phyloP scores from a whole-genome alignment of 2,888 invertebrate species.

The Germaria angustata region DNA sequence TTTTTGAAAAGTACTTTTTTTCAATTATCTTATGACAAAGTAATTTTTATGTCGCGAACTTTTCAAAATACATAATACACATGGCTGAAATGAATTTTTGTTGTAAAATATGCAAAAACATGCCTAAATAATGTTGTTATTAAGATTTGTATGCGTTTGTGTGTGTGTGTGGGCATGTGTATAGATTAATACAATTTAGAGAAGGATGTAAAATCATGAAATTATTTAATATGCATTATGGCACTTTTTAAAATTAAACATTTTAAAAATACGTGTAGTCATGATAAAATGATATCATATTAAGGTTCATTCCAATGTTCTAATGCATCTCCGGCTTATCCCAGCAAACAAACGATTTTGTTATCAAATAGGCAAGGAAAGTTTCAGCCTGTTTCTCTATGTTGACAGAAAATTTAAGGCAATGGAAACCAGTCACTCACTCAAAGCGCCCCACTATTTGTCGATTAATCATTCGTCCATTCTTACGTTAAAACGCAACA shows the following conservation, averaged over 20 bases:
- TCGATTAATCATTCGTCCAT: too few relatives aligned
- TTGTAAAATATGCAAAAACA: neutral
- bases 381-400: too few relatives aligned
- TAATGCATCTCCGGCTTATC: neutral
- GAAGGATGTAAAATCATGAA: conserved; percentile 31
- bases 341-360: neutral
- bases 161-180: neutral
- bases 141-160: neutral
- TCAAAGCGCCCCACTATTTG: too few relatives aligned
- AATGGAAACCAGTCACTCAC: too few relatives aligned
- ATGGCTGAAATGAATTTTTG: neutral
- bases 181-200: conserved; percentile 31
- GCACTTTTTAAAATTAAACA: conserved; percentile 44
- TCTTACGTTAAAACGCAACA: too few relatives aligned
- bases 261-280: conserved; percentile 42
- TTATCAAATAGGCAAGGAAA: too few relatives aligned
- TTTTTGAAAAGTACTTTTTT: too few relatives aligned
- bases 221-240: conserved; percentile 37
- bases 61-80: neutral
- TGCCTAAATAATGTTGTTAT: neutral
- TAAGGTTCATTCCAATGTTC: conserved; percentile 1
- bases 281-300: conserved; percentile 35
- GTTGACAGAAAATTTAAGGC: neutral
- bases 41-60: neutral
- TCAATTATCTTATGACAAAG: too few relatives aligned